Percentiles rank a stretch among this genome's conserved stretches.
phyloP scores from a whole-genome alignment of 2,113 vertebrate genomes.

The Cynoglossus semilaevis region DNA sequence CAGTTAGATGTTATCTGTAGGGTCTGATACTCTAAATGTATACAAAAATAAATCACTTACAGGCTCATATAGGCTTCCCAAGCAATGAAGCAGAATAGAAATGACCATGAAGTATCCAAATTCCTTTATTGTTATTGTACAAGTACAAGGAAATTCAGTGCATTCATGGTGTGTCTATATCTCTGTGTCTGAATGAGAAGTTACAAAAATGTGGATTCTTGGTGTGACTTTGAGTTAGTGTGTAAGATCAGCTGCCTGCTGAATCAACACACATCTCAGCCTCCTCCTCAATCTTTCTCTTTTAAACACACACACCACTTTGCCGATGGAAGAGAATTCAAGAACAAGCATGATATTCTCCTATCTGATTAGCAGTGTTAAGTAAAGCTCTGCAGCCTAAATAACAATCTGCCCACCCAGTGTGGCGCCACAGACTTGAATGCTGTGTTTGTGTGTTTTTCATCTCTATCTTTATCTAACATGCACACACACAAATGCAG shows the following conservation, averaged over 20 bases:
- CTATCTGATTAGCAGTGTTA: conserved; percentile 42
- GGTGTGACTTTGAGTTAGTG: conserved; percentile 10
- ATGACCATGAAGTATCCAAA: no score
- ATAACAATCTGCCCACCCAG: conserved; percentile 52
- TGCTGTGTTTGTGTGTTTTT: conserved; percentile 10
- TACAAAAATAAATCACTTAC: no score
- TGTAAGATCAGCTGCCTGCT: conserved; percentile 23
- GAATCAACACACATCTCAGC: conserved; percentile 27
- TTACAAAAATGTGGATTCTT: conserved; percentile 52
- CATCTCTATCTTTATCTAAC: not conserved
- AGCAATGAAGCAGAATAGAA: no score
- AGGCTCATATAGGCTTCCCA: no score
- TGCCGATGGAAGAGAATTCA: conserved; percentile 6
- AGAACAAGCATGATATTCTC: conserved; percentile 18
- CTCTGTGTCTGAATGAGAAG: conserved; percentile 4
- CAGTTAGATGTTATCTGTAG: conserved; percentile 47
- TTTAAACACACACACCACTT: conserved; percentile 3
- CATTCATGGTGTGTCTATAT: not conserved
- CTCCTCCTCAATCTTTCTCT: conserved; percentile 6
- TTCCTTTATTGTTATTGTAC: no score
- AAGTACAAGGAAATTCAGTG: no score
- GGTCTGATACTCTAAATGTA: no score
- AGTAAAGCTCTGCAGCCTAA: conserved; percentile 44
- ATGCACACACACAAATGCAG: not conserved
- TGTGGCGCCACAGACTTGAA: conserved; percentile 25